Conservation (phyloP, 1,140 invertebrate species). For the Eupeodes corollae region DNA sequence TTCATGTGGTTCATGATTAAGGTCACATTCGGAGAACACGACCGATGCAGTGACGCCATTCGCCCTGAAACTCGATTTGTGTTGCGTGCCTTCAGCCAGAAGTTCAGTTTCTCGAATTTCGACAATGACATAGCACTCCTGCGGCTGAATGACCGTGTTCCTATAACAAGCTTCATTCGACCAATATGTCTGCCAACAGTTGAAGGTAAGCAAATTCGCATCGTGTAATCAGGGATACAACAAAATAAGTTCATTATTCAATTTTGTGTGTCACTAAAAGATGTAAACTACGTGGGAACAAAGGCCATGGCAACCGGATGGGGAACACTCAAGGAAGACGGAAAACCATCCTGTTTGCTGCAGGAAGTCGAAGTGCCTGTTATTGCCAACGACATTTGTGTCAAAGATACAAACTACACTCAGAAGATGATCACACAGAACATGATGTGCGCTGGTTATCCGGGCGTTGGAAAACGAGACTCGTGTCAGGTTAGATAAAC, state of each 20-base stretch:
- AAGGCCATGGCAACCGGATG: conserved; percentile 68
- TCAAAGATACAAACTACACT: conserved; percentile 63
- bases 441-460: conserved; percentile 76
- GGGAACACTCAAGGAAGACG: conserved; percentile 71
- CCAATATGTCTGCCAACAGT: conserved; percentile 66
- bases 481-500: conserved; percentile 60
- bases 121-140: conserved; percentile 77
- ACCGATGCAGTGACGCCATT: conserved; percentile 60
- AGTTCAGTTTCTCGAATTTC: conserved; percentile 71
- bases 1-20: conserved; percentile 87
- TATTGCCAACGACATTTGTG: conserved; percentile 61
- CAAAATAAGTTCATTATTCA: background rate
- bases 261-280: conserved; percentile 34
- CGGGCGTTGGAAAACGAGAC: conserved; percentile 61
- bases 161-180: conserved; percentile 58
- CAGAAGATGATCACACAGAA: conserved; percentile 70
- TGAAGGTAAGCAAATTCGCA: conserved; percentile 39
- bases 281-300: conserved; percentile 53
- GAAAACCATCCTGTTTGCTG: conserved; percentile 65
- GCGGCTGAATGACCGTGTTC: conserved; percentile 62
- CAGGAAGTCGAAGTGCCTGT: conserved; percentile 75
- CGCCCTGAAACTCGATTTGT: conserved; percentile 64
- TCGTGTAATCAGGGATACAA: background rate
- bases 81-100: conserved; percentile 56
- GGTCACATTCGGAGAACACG: conserved; percentile 71